Percentiles rank a stretch among this genome's conserved stretches.
phyloP scores from a whole-genome alignment of 2,888 invertebrate genomes.

The Monochamus alternatus region DNA sequence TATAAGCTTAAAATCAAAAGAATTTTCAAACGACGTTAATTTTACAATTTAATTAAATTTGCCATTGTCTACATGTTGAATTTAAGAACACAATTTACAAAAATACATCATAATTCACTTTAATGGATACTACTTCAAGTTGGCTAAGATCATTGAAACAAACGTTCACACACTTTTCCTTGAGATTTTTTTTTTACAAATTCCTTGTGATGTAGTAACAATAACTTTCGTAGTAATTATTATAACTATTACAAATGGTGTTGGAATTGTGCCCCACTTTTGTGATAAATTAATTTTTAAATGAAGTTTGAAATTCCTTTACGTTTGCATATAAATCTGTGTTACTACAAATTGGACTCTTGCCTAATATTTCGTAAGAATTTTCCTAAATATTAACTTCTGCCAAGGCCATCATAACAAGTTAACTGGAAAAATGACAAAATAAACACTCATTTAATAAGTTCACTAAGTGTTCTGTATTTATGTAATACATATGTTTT shows the following conservation, averaged over 20 bases:
- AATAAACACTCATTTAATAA: background rate
- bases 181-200: background rate
- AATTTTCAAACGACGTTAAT: too few species aligned
- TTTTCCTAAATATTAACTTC: background rate
- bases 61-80: background rate
- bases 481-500: too few species aligned
- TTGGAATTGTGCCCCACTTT: slow-evolving; percentile 6
- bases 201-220: background rate
- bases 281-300: slow-evolving; percentile 1
- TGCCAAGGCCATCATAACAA: background rate
- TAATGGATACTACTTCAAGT: background rate
- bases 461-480: too few species aligned
- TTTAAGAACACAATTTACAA: background rate
- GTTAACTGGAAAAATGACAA: background rate
- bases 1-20: too few species aligned
- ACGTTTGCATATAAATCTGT: background rate
- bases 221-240: background rate
- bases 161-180: background rate
- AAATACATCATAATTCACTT: background rate
- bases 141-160: background rate
- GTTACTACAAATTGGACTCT: background rate
- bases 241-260: background rate
- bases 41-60: background rate
- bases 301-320: background rate
- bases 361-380: background rate